These are phyloP conservation scores for Epinotia demarniana DNA, from an alignment of 2,888 invertebrate species.

Conservation along the genomic window DNA sequence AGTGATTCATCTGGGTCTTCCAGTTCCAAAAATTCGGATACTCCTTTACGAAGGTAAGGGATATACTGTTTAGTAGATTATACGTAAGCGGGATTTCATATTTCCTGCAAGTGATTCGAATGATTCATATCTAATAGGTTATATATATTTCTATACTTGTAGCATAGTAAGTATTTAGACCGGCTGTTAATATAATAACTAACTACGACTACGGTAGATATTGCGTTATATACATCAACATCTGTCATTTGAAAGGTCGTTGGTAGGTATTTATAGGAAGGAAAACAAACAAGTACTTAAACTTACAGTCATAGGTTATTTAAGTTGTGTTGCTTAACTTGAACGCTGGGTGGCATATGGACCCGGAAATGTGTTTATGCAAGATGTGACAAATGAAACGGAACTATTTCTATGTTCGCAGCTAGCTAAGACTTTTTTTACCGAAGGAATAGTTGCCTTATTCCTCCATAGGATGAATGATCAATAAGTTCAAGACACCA, in stretches of 20 bases:
- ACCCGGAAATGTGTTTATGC: not conserved
- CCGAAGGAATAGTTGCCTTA: too few relatives aligned
- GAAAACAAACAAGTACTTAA: conserved; percentile 34
- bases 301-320: conserved; percentile 44
- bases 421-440: too few relatives aligned
- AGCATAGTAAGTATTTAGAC: not conserved
- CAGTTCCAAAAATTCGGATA: conserved; percentile 66
- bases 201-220: not conserved
- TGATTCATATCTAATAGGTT: too few relatives aligned
- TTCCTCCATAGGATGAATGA: too few relatives aligned
- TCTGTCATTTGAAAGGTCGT: conserved; percentile 36
- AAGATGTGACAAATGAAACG: not conserved
- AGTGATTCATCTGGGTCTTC: conserved; percentile 72
- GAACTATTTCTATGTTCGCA: too few relatives aligned
- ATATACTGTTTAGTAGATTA: not conserved
- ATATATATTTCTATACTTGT: not conserved
- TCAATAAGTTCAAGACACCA: too few relatives aligned
- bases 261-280: conserved; percentile 39
- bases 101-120: not conserved
- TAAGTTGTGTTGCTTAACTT: conserved; percentile 24
- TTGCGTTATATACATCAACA: conserved; percentile 4
- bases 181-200: not conserved
- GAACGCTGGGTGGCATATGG: conserved; percentile 1
- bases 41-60: conserved; percentile 71
- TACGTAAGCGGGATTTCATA: not conserved